phyloP scores from a whole-genome alignment of 1,140 invertebrate genomes.

The Drosophila ohnishii region DNA sequence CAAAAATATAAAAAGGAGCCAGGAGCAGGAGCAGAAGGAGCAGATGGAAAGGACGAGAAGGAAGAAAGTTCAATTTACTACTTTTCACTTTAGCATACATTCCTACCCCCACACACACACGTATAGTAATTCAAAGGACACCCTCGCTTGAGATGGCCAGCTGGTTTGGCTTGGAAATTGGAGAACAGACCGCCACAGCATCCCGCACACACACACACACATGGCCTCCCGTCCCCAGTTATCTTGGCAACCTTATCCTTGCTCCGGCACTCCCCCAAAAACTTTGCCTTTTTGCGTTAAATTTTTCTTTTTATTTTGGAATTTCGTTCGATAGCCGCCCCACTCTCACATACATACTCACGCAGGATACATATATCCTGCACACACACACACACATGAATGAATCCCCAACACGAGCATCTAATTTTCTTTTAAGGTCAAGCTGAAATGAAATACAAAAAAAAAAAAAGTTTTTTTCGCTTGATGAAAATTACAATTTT shows the following conservation, averaged over 20 bases:
- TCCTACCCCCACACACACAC: slow-evolving; percentile 41
- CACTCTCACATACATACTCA: slow-evolving; percentile 33
- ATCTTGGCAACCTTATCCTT: slow-evolving; percentile 42
- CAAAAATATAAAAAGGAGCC: slow-evolving; percentile 72
- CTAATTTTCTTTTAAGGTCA: slow-evolving; percentile 78
- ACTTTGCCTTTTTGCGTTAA: slow-evolving; percentile 79
- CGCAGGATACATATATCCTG: slow-evolving; percentile 14
- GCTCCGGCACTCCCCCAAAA: slow-evolving; percentile 36
- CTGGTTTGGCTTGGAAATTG: slow-evolving; percentile 63
- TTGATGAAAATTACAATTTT: slow-evolving; percentile 82
- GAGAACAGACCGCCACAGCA: slow-evolving; percentile 55
- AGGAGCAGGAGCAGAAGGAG: slow-evolving; percentile 15
- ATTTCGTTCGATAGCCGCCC: slow-evolving; percentile 72
- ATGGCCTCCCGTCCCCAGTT: slow-evolving; percentile 1
- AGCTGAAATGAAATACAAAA: slow-evolving; percentile 72
- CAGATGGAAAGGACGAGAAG: slow-evolving; percentile 36
- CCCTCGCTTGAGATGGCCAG: slow-evolving; percentile 56
- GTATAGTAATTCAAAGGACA: slow-evolving; percentile 38
- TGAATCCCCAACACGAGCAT: slow-evolving; percentile 57
- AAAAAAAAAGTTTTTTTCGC: slow-evolving; percentile 58
- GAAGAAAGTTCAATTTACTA: slow-evolving; percentile 80
- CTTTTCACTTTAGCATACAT: slow-evolving; percentile 80
- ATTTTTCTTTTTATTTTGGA: slow-evolving; percentile 82
- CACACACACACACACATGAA: slow-evolving; percentile 29
- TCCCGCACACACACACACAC: slow-evolving; percentile 20